Conservation (phyloP, 2,113 vertebrate genomes). For the Chionomys nivalis region DNA sequence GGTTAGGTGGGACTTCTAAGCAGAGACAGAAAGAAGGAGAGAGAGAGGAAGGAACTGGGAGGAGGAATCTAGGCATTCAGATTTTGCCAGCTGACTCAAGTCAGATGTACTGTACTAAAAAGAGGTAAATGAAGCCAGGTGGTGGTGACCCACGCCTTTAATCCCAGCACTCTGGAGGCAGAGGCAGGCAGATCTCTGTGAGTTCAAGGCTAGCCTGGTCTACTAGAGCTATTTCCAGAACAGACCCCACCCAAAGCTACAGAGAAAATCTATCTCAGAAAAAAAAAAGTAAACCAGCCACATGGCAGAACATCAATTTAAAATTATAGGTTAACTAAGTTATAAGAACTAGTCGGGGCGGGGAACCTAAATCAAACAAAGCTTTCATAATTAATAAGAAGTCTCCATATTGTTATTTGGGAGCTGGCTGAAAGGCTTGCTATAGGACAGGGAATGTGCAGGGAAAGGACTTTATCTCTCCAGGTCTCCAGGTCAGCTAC, state of each 20-base stretch:
- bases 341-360: background rate
- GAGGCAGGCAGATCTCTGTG: too few species aligned
- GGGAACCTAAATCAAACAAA: background rate
- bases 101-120: background rate
- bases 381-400: background rate
- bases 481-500: background rate
- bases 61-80: background rate
- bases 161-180: too few species aligned
- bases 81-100: background rate
- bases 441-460: background rate
- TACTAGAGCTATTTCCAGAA: too few species aligned
- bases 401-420: background rate
- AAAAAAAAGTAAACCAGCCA: background rate
- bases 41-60: background rate
- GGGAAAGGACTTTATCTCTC: background rate
- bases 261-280: too few species aligned
- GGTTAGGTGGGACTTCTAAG: background rate
- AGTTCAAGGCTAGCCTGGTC: too few species aligned
- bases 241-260: too few species aligned
- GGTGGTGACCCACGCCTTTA: accelerated
- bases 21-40: background rate
- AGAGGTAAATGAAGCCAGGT: background rate
- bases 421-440: background rate
- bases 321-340: background rate
- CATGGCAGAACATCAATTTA: background rate